Conservation (phyloP, 2,888 invertebrate genomes). For the Thelaira solivaga region DNA sequence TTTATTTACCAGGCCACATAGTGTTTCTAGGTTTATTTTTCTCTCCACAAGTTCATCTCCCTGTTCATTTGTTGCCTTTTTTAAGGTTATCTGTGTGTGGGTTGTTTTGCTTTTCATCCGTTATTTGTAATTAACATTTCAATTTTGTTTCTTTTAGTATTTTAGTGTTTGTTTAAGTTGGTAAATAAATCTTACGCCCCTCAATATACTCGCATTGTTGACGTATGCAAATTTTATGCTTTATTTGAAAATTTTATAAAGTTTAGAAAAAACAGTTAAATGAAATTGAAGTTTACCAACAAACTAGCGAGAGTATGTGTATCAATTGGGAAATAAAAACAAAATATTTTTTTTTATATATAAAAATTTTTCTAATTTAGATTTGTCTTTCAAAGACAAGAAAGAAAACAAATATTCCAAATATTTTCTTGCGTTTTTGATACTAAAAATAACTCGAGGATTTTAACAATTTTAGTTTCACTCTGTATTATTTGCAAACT, state of each 20-base stretch:
- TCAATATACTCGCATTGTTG: conserved; percentile 63
- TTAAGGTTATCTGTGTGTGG: background rate
- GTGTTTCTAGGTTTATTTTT: conserved; percentile 26
- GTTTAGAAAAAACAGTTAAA: background rate
- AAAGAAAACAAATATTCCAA: too few relatives aligned
- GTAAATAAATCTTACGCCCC: conserved; percentile 58
- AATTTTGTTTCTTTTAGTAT: conserved; percentile 56
- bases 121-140: conserved; percentile 62
- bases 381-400: too few relatives aligned
- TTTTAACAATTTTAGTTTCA: too few relatives aligned
- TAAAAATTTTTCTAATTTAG: background rate
- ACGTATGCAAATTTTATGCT: conserved; percentile 65
- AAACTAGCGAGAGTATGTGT: background rate
- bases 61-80: conserved; percentile 6
- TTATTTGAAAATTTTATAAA: conserved; percentile 34
- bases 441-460: too few relatives aligned
- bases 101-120: conserved; percentile 32
- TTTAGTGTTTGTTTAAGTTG: conserved; percentile 55
- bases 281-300: conserved; percentile 22
- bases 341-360: too few relatives aligned
- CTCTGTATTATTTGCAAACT: too few relatives aligned
- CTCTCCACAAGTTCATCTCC: background rate
- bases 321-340: background rate
- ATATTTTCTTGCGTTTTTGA: too few relatives aligned
- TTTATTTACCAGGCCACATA: conserved; percentile 55